A percentile compares a stretch with the other conserved stretches of the same genome.
These are phyloP conservation scores for Enchytraeus crypticus DNA, from an alignment of 2,888 invertebrate genomes.

Conservation along the genomic window DNA sequence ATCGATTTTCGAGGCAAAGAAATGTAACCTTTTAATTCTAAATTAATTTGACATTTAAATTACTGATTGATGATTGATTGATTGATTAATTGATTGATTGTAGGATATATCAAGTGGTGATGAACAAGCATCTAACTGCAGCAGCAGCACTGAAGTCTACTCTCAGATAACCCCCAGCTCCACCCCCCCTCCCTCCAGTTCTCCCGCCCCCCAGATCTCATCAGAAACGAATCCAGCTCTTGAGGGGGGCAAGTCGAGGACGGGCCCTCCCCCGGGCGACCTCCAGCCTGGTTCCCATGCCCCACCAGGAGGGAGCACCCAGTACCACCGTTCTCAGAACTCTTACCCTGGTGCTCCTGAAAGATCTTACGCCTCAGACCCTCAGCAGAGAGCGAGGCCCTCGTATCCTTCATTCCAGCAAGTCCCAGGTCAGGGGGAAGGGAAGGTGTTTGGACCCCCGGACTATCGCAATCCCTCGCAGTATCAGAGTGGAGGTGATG, in stretches of 20 bases:
- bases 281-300: neutral
- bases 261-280: neutral
- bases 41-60: neutral
- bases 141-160: constrained; percentile 20
- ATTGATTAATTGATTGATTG: neutral
- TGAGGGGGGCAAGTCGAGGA: neutral
- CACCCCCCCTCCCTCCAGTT: constrained; percentile 3
- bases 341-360: neutral
- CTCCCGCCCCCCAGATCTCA: neutral
- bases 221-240: neutral
- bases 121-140: constrained; percentile 12
- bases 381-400: no score
- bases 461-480: no score
- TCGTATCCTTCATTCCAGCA: no score
- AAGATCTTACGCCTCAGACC: no score
- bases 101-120: constrained; percentile 11
- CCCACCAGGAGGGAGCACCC: neutral
- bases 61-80: neutral
- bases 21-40: no score
- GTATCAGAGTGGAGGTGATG: no score
- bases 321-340: neutral
- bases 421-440: no score
- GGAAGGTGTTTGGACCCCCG: no score
- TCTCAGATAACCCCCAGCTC: constrained; percentile 13
- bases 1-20: no score